Evolutionary conservation across 2,888 invertebrate species (phyloP), one percentile per base, ranked within the genome.

Genomic region (Drosophila vallismaia): DNA sequence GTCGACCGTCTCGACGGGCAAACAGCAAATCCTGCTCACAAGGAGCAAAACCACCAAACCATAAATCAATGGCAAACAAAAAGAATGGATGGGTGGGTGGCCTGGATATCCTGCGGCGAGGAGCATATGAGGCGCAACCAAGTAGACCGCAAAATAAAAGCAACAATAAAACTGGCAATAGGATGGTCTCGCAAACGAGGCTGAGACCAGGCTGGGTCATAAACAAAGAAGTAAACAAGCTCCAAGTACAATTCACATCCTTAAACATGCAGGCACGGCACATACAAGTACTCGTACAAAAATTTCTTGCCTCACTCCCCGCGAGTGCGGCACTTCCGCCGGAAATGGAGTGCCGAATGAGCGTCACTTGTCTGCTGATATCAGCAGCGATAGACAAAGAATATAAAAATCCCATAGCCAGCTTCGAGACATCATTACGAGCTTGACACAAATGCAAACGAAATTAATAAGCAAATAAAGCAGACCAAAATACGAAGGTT

Each of bases 221-320:
- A 87, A 83, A 87, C 86, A 87, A 79, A 79, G 77, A 74, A 87
- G 82, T 77, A 85, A 83, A 85, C 88, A 82, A 84, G 72, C 74
- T 68, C 74, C 84, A 86, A 84, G 76, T 75, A 77, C 74, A 68
- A 71, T 71, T 68, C 60, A 75, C 56, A 74, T 12, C 28, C 48
- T 51, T 12, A 6, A 48, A 50, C 36, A 53, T 40, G 38, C 52
- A 58, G 64, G 63, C 46, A 52, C 63, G 42, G 60, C 60, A 45
- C 38, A 64, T 66, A 60, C 31, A 52, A 46, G 38, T 50, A 60
- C 29, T 53, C 51, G 38, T 53, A 38, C 52, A 71, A 70, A 76
- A 74, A 67, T 71, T 71, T 76, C 68, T 75, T 75, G 74, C 68
- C 73, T 72, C 12, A 3, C 28, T 5, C 28, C 28, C 36, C 36